Percentiles rank a stretch among this genome's conserved stretches.
Conservation (phyloP, 2,888 invertebrate species). For the Uropetala carovei region DNA sequence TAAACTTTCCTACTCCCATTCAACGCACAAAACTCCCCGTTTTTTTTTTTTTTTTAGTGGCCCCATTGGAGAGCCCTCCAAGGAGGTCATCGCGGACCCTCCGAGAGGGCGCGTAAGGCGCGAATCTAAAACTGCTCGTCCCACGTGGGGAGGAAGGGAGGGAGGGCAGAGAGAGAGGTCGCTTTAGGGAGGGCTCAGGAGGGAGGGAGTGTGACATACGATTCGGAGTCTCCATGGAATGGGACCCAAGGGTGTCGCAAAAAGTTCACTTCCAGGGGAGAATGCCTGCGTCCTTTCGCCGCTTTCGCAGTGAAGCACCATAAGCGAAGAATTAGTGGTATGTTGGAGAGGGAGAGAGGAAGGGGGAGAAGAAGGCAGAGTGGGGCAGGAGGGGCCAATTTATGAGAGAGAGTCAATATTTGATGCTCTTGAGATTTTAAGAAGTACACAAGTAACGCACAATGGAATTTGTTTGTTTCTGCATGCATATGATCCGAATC, state of each 20-base stretch:
- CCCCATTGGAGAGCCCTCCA: not conserved
- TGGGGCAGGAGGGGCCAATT: not conserved
- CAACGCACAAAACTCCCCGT: not conserved
- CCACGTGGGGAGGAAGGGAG: not conserved
- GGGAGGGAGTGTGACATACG: constrained; percentile 30
- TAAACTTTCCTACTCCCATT: not conserved
- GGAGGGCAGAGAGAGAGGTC: not conserved
- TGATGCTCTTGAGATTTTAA: not conserved
- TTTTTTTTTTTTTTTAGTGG: not conserved
- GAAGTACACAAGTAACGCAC: no score
- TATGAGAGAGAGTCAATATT: not conserved
- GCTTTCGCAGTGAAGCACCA: constrained; percentile 29
- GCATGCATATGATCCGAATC: no score
- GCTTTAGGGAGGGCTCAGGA: not conserved
- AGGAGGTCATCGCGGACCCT: not conserved
- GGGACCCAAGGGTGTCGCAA: constrained; percentile 63
- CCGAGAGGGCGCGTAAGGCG: not conserved
- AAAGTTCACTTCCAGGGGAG: not conserved
- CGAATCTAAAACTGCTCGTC: not conserved
- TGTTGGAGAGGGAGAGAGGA: not conserved
- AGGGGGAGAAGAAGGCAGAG: not conserved
- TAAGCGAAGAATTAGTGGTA: not conserved
- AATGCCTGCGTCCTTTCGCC: constrained; percentile 56
- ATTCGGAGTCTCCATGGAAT: constrained; percentile 48
- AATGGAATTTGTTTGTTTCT: no score